These are phyloP conservation scores for Epizoanthus scotinus DNA, from an alignment of 92 coral and sea anemone species.

Conservation along the genomic window DNA sequence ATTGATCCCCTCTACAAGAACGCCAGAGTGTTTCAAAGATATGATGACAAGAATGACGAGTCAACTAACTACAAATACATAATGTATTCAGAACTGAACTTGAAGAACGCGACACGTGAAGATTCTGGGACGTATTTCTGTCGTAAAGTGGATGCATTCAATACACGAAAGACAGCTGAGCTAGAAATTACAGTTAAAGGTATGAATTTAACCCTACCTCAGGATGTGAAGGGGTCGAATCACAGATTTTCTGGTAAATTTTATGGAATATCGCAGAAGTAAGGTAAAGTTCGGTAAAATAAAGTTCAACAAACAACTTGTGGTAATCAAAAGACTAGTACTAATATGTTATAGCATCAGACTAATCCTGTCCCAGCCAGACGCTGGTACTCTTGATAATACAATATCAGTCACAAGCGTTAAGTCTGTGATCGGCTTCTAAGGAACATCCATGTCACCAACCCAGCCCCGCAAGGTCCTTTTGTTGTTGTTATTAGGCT, in stretches of 20 bases:
- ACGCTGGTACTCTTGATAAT: too few relatives aligned
- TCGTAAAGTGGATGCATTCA: background rate
- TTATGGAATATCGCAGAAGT: background rate
- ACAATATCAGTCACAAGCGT: too few relatives aligned
- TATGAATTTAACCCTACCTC: background rate
- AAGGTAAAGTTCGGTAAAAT: background rate
- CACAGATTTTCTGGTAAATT: background rate
- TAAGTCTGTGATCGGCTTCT: too few relatives aligned
- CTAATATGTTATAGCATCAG: too few relatives aligned
- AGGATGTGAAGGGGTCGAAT: background rate
- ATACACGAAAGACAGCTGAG: background rate
- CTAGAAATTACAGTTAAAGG: background rate
- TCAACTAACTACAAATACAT: background rate
- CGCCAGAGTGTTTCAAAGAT: background rate
- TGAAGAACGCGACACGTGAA: background rate
- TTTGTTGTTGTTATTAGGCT: too few relatives aligned
- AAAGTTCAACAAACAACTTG: too few relatives aligned
- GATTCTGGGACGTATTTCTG: background rate
- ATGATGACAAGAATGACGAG: background rate
- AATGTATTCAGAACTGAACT: background rate
- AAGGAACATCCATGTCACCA: too few relatives aligned
- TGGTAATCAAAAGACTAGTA: too few relatives aligned
- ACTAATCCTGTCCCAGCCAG: too few relatives aligned
- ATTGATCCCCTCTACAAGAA: background rate
- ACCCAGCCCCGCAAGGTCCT: too few relatives aligned